Evolutionary conservation across 2,888 invertebrate genomes (phyloP).

Genomic region (Drosophila atripex): DNA sequence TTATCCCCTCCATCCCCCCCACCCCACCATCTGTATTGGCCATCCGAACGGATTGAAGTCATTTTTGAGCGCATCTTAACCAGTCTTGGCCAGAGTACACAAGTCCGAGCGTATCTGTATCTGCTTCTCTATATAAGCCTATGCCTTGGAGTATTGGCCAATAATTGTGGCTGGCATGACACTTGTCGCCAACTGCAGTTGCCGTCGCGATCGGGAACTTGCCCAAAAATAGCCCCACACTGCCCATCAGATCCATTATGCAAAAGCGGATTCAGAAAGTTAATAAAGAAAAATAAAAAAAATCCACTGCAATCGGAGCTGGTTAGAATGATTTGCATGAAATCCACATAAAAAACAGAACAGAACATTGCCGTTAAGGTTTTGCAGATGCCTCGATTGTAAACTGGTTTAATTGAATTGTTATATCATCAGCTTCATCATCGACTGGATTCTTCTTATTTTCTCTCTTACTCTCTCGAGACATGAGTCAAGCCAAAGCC

Average conservation of each 20-base stretch:
- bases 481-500: constrained; percentile 22
- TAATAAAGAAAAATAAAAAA: constrained; percentile 11
- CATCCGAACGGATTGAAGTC: constrained; percentile 65
- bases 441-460: constrained; percentile 25
- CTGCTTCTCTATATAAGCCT: constrained; percentile 18
- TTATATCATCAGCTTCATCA: constrained; percentile 60
- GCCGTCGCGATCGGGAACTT: constrained; percentile 27
- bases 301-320: constrained; percentile 43
- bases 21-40: constrained; percentile 11
- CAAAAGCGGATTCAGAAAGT: constrained; percentile 64
- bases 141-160: constrained; percentile 44
- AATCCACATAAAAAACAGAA: constrained; percentile 67
- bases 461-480: constrained; percentile 5
- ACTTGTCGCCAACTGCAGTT: constrained; percentile 47
- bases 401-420: constrained; percentile 72
- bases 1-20: constrained; percentile 10
- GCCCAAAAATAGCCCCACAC: constrained; percentile 9
- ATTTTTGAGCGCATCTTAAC: constrained; percentile 73
- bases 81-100: constrained; percentile 43
- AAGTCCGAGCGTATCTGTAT: constrained; percentile 53
- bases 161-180: constrained; percentile 48
- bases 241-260: constrained; percentile 38
- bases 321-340: constrained; percentile 61
- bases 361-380: constrained; percentile 64
- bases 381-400: constrained; percentile 59